A percentile compares a stretch with the other conserved stretches of the same genome.
Evolutionary conservation across 1,140 invertebrate genomes (phyloP).

Genomic region (Steinernema khuongi): DNA sequence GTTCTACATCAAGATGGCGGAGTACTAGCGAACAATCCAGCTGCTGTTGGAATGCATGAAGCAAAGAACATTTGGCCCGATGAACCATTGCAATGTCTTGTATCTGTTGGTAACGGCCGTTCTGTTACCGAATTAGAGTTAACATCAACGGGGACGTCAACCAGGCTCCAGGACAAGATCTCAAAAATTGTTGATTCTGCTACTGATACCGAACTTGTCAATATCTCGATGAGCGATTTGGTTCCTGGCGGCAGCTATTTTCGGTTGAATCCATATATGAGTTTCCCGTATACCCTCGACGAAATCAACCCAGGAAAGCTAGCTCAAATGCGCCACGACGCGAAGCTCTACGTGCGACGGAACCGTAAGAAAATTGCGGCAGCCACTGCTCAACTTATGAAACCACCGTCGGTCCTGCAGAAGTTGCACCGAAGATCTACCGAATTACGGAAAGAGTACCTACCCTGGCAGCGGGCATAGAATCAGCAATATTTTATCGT

Average conservation of each 20-base stretch:
- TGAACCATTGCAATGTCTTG: conserved; percentile 72
- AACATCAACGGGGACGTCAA: conserved; percentile 38
- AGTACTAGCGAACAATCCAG: conserved; percentile 82
- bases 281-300: conserved; percentile 74
- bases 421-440: background rate
- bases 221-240: conserved; percentile 68
- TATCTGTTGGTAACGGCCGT: conserved; percentile 76
- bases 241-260: conserved; percentile 74
- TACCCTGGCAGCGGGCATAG: background rate
- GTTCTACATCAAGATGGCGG: conserved; percentile 70
- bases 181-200: conserved; percentile 79
- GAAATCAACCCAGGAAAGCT: conserved; percentile 69
- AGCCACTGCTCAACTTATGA: conserved; percentile 38
- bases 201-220: conserved; percentile 72
- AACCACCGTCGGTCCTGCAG: background rate
- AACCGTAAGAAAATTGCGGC: conserved; percentile 46
- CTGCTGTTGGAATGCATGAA: conserved; percentile 80
- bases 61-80: conserved; percentile 77
- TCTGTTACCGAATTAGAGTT: conserved; percentile 50
- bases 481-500: background rate
- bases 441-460: background rate
- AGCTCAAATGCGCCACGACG: conserved; percentile 48
- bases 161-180: conserved; percentile 71
- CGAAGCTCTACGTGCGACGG: conserved; percentile 48
- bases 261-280: conserved; percentile 82